Conservation (phyloP, 2,888 invertebrate genomes). For the Subacronicta megacephala region DNA sequence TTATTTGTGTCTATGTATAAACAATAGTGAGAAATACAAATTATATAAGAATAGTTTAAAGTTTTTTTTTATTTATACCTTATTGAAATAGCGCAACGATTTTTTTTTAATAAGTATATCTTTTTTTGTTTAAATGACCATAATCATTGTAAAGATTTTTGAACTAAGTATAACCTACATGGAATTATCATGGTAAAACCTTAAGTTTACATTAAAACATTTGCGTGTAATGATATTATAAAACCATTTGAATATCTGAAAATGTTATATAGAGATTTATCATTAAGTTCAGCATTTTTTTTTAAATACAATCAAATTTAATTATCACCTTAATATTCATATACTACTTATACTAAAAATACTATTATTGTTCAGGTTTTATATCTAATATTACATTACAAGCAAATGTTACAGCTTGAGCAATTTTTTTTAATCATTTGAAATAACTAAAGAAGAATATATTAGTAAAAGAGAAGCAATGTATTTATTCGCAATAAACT, state of each 20-base stretch:
- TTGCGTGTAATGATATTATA: constrained; percentile 32
- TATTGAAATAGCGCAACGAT: constrained; percentile 35
- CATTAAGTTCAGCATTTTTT: no score
- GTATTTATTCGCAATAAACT: constrained; percentile 86
- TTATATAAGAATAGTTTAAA: constrained; percentile 45
- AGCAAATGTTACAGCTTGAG: constrained; percentile 39
- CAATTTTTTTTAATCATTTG: constrained; percentile 60
- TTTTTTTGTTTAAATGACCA: constrained; percentile 25
- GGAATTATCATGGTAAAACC: constrained; percentile 42
- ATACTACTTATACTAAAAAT: no score
- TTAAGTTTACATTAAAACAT: constrained; percentile 13
- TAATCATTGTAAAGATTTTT: constrained; percentile 28
- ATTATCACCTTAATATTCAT: no score
- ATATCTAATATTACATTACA: constrained; percentile 37
- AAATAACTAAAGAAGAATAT: constrained; percentile 24
- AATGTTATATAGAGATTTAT: no score
- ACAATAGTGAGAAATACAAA: constrained; percentile 59
- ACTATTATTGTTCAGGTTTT: no score
- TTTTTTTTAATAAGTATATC: constrained; percentile 25
- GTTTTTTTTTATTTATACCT: constrained; percentile 50
- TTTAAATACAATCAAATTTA: no score
- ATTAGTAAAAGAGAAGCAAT: constrained; percentile 72
- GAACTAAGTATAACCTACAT: constrained; percentile 17
- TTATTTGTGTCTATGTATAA: constrained; percentile 48
- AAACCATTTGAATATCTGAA: not conserved